Percentiles rank a stretch among this genome's conserved stretches.
These are phyloP conservation scores for Halcyon malimbica DNA, from an alignment of 2,113 vertebrate genomes.

Conservation along the genomic window DNA sequence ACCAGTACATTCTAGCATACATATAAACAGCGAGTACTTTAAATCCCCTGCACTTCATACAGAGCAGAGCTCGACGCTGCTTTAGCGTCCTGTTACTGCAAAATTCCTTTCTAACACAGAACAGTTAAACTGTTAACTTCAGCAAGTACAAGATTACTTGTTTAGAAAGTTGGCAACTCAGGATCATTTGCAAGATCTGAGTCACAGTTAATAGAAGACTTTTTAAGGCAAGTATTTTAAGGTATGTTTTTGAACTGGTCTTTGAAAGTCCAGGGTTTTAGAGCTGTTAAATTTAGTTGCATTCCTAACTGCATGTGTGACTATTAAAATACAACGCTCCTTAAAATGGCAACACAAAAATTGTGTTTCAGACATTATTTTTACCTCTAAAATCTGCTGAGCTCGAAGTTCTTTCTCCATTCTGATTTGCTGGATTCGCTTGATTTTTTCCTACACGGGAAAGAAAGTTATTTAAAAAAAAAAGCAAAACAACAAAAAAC, in stretches of 20 bases:
- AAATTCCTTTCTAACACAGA: not conserved
- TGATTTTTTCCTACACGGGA: slow-evolving; percentile 90
- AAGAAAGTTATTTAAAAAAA: slow-evolving; percentile 37
- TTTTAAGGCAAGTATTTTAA: not conserved
- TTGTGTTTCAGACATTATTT: slow-evolving; percentile 6
- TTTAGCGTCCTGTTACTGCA: not conserved
- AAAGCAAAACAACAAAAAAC: not conserved
- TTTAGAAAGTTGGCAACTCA: not conserved
- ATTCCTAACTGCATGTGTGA: not conserved
- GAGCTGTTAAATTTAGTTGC: not conserved
- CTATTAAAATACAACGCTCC: not conserved
- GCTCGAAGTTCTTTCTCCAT: slow-evolving; percentile 96
- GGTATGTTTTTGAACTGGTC: slow-evolving; percentile 13
- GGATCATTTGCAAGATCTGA: not conserved
- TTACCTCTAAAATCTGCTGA: slow-evolving; percentile 96
- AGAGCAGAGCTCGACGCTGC: not conserved
- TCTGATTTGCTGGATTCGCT: slow-evolving; percentile 94
- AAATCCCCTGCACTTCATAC: not conserved
- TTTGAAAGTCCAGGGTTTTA: slow-evolving; percentile 49
- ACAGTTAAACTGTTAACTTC: not conserved
- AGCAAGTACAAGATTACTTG: not conserved
- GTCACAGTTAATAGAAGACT: not conserved
- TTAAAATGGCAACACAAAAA: not conserved
- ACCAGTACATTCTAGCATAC: not conserved
- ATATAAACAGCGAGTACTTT: not conserved